Conservation (phyloP, 2,113 vertebrate genomes). For the Rallus limicola region DNA sequence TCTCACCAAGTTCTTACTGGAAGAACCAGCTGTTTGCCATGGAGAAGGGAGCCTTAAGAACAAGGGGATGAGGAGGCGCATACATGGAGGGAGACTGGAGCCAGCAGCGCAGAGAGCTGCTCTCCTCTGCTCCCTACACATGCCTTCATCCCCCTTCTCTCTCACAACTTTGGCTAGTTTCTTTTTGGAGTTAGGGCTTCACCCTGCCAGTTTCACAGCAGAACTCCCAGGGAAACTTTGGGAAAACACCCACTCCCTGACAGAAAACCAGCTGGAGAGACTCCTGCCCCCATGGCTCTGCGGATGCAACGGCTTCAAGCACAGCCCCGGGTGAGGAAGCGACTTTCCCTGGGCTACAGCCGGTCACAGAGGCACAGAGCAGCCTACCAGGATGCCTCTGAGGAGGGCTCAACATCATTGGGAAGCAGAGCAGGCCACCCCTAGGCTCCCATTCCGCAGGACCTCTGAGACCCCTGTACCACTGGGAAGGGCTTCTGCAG, state of each 20-base stretch:
- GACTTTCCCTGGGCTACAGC: rapidly evolving
- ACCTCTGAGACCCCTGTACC: background rate
- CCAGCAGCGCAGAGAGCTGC: background rate
- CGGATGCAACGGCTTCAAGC: no score
- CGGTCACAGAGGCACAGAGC: background rate
- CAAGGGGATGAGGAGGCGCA: background rate
- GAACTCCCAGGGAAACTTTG: background rate
- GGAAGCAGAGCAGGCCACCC: background rate
- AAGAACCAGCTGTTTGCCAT: background rate
- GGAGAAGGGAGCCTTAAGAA: background rate
- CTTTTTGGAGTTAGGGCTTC: background rate
- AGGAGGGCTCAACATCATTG: background rate
- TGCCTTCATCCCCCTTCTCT: background rate
- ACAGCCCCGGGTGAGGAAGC: background rate
- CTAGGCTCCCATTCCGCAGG: background rate
- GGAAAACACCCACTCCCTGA: background rate
- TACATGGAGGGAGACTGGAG: background rate
- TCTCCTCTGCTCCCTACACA: background rate
- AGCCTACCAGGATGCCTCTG: background rate
- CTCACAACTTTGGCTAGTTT: background rate
- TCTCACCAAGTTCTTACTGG: background rate
- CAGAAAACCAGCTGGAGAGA: background rate
- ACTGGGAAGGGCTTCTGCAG: background rate
- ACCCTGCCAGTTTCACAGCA: background rate
- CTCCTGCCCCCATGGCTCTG: no score